Evolutionary conservation across 2,888 invertebrate genomes (phyloP).

Genomic region (Drosophila barbarae): DNA sequence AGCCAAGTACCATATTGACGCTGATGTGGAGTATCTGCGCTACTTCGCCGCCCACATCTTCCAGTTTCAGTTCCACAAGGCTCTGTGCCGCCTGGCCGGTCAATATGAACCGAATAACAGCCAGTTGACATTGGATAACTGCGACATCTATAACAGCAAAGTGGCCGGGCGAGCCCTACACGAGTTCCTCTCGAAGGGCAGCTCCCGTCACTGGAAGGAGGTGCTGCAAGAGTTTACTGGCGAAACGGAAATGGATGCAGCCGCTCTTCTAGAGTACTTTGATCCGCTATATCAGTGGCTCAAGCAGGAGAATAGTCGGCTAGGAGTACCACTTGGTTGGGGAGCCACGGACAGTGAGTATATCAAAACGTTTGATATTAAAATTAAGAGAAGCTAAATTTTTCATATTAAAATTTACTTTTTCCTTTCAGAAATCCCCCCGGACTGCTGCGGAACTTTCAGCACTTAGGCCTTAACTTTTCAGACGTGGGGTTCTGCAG

Average conservation of each 20-base stretch:
- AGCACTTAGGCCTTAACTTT: conserved; percentile 47
- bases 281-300: conserved; percentile 88
- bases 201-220: conserved; percentile 88
- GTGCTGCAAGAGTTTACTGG: conserved; percentile 91
- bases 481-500: background rate
- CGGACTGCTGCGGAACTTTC: conserved; percentile 59
- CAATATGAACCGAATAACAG: conserved; percentile 83
- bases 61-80: conserved; percentile 89
- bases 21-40: conserved; percentile 84
- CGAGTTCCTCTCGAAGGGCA: conserved; percentile 85
- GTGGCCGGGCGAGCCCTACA: conserved; percentile 88
- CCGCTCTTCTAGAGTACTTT: conserved; percentile 89
- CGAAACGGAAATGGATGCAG: conserved; percentile 86
- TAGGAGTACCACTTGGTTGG: conserved; percentile 84
- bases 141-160: conserved; percentile 91
- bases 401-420: background rate
- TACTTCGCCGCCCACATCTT: conserved; percentile 90
- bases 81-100: conserved; percentile 86
- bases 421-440: conserved; percentile 66
- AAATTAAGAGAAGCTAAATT: background rate
- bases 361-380: background rate
- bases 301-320: conserved; percentile 84
- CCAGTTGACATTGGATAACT: conserved; percentile 82
- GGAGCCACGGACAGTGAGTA: conserved; percentile 77
- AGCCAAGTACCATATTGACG: conserved; percentile 87